These are phyloP conservation scores for Plemyria rubiginata DNA, from an alignment of 2,888 invertebrate species.

Conservation along the genomic window DNA sequence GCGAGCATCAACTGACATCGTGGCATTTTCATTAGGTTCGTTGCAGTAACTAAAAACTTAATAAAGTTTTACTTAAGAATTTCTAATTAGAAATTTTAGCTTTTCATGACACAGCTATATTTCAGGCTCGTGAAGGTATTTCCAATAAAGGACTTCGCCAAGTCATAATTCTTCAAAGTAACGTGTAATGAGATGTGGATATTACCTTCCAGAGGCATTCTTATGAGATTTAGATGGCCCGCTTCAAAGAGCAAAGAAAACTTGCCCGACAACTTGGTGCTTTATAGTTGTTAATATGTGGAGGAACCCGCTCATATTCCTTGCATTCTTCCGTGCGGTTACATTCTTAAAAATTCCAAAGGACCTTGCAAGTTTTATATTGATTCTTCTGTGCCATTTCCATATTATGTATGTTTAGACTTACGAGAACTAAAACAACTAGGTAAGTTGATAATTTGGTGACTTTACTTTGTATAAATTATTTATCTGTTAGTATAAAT, in stretches of 20 bases:
- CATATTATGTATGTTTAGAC: too few relatives aligned
- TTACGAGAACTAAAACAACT: too few relatives aligned
- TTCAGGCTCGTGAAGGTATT: slow-evolving; percentile 84
- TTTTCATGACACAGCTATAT: slow-evolving; percentile 84
- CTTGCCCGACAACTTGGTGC: slow-evolving; percentile 38
- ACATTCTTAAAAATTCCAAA: slow-evolving; percentile 26
- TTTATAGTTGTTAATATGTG: slow-evolving; percentile 37
- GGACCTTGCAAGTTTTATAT: slow-evolving; percentile 13
- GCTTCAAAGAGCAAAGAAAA: slow-evolving; percentile 51
- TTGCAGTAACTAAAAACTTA: slow-evolving; percentile 82
- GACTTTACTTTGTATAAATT: too few relatives aligned
- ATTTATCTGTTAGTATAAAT: neutral
- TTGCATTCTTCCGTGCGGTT: slow-evolving; percentile 27
- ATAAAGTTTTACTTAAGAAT: slow-evolving; percentile 83
- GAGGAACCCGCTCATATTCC: slow-evolving; percentile 29
- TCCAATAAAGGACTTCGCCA: slow-evolving; percentile 85
- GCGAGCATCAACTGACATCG: slow-evolving; percentile 64
- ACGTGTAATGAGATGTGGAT: slow-evolving; percentile 84
- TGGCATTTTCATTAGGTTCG: slow-evolving; percentile 81
- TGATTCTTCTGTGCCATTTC: neutral
- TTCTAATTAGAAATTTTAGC: slow-evolving; percentile 84
- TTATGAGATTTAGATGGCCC: slow-evolving; percentile 71
- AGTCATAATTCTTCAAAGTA: slow-evolving; percentile 85
- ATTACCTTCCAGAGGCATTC: slow-evolving; percentile 70
- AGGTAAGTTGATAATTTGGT: too few relatives aligned